A percentile compares a stretch with the other conserved stretches of the same genome.
These are phyloP conservation scores for Ectemnius cavifrons DNA, from an alignment of 2,888 invertebrate species.

Conservation along the genomic window DNA sequence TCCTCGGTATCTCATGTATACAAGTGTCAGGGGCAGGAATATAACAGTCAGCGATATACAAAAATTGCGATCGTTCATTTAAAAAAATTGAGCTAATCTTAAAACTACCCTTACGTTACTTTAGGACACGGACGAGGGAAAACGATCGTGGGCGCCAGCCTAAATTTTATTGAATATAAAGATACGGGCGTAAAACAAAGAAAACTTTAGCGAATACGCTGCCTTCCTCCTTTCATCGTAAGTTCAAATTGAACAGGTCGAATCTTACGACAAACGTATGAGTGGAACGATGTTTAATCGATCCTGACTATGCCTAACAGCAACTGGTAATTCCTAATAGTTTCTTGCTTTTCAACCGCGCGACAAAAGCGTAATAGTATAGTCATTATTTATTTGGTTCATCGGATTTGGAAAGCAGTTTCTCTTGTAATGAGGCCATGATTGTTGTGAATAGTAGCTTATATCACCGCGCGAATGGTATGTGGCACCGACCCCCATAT, in stretches of 20 bases:
- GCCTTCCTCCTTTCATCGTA: constrained; percentile 4
- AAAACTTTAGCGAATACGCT: constrained; percentile 28
- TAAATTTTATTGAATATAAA: constrained; percentile 43
- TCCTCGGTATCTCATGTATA: constrained; percentile 51
- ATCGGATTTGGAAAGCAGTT: constrained; percentile 31
- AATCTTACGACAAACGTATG: constrained; percentile 40
- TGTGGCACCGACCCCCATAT: background rate
- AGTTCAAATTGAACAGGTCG: constrained; percentile 26
- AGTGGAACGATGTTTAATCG: constrained; percentile 29
- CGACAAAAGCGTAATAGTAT: constrained; percentile 42
- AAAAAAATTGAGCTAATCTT: constrained; percentile 74
- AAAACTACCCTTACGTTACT: constrained; percentile 62
- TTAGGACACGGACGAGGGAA: constrained; percentile 50
- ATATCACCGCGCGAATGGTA: background rate
- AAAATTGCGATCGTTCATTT: constrained; percentile 64
- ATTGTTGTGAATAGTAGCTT: constrained; percentile 11
- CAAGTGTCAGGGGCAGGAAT: constrained; percentile 58
- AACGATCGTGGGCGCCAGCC: constrained; percentile 38
- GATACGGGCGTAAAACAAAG: constrained; percentile 27
- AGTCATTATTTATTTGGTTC: constrained; percentile 25
- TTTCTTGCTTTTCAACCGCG: constrained; percentile 22
- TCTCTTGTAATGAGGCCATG: constrained; percentile 29
- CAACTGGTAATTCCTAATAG: constrained; percentile 36
- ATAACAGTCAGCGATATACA: constrained; percentile 69
- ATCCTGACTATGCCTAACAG: constrained; percentile 39